Evolutionary conservation across 2,113 vertebrate genomes (phyloP).

Genomic region (Martes martes): DNA sequence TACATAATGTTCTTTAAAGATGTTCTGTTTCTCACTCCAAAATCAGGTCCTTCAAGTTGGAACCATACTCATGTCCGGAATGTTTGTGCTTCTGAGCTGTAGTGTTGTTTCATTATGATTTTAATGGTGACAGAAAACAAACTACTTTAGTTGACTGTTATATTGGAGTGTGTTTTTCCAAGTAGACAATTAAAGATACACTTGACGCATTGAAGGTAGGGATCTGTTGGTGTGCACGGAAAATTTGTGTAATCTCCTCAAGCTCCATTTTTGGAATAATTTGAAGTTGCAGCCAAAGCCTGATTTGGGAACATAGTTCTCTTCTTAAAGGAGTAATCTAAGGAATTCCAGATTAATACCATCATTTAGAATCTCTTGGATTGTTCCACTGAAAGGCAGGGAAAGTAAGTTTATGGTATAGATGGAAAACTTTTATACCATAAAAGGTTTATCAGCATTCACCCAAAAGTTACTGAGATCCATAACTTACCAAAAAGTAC

Average conservation of each 20-base stretch:
- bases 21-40: neutral
- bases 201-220: neutral
- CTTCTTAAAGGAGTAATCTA: neutral
- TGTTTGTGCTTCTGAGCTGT: neutral
- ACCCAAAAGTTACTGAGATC: neutral
- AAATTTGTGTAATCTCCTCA: neutral
- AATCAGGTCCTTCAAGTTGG: neutral
- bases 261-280: neutral
- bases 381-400: neutral
- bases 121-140: conserved; percentile 23
- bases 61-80: neutral
- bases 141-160: neutral
- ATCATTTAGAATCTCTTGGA: neutral
- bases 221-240: neutral
- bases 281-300: conserved; percentile 6
- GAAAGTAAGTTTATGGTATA: conserved; percentile 1
- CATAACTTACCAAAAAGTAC: neutral
- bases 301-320: neutral
- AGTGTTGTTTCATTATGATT: neutral
- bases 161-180: neutral
- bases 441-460: neutral
- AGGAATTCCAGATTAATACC: neutral
- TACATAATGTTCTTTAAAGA: neutral
- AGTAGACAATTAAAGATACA: neutral
- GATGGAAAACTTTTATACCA: neutral